Base-by-base conservation (phyloP, 1,140 invertebrate species). In the Hycleus phaleratus region DNA sequence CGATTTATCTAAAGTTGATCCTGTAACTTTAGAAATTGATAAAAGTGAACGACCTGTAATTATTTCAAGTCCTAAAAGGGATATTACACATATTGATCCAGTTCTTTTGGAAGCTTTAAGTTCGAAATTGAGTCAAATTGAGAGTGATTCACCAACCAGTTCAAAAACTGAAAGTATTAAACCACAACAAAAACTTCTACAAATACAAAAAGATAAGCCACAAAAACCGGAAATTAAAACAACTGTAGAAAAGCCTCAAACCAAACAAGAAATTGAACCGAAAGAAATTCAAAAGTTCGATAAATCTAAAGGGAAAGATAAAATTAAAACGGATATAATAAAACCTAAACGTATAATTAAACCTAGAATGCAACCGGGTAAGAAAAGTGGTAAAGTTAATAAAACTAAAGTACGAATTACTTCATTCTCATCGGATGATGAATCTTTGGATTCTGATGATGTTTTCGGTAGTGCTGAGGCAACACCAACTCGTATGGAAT, bases 121-220 rank as follows among this genome's bases (percentile, higher is more conserved):
- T 71, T 84, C 81, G n/a, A 85, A 85, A 75, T 69, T 85, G 3
- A 85, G 82, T 66, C 83, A 84, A 71, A 85, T 85, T 46, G 83
- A 85, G 73, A 85, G 82, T 60, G 83, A 85, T 70, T 85, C 82
- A 0, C 82, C 82, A 0, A 84, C 83, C 2, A 84, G 82, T 65
- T 84, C 82, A 1, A 79, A 82, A 69, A 85, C 82, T 2, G 82
- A 85, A 54, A 84, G 82, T 64, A 75, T 83, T 60, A 79, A 81
- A 62, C 81, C 82, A 50, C 78, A 82, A 44, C 60, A 73, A 38
- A 75, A 79, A 58, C 62, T 78, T 8, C 76, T 66, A 2, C 55
- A 49, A 38, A 40, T 56, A 24, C 48, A 50, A 8, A 58, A 80
- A 63, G 81, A 79, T 56, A 77, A 77, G 61, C 72, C 74, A 3